These are phyloP conservation scores for Neotragus moschatus DNA, from an alignment of 2,113 vertebrate species.

Conservation along the genomic window DNA sequence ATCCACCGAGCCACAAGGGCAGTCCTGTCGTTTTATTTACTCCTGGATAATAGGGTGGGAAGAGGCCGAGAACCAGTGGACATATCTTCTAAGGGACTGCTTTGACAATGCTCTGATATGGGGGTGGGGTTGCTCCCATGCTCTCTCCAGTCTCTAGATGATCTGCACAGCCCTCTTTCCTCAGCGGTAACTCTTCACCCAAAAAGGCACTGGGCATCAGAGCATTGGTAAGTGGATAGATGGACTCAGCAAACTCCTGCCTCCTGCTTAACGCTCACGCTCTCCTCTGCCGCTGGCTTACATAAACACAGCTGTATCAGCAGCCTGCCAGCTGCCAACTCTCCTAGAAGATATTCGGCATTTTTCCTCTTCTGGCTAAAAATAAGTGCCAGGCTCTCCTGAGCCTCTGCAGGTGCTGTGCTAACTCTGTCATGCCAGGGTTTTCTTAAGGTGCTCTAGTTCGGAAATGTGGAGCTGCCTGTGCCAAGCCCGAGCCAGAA, in stretches of 20 bases:
- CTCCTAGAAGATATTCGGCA: conserved; percentile 52
- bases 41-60: neutral
- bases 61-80: neutral
- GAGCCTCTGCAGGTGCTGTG: conserved; percentile 57
- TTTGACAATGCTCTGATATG: neutral
- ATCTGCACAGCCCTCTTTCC: neutral
- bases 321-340: conserved; percentile 65
- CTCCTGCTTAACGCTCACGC: neutral
- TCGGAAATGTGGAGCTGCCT: neutral
- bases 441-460: conserved; percentile 1
- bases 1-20: neutral
- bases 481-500: neutral
- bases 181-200: neutral
- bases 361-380: conserved; percentile 68
- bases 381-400: conserved; percentile 64
- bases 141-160: neutral
- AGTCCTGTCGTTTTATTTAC: neutral
- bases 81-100: neutral
- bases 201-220: neutral
- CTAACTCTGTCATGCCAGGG: neutral
- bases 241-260: neutral
- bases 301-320: conserved; percentile 75
- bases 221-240: neutral
- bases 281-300: conserved; percentile 41
- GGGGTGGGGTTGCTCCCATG: neutral